Evolutionary conservation across 2,888 invertebrate genomes (phyloP).

Genomic region (Eudemis profundana): DNA sequence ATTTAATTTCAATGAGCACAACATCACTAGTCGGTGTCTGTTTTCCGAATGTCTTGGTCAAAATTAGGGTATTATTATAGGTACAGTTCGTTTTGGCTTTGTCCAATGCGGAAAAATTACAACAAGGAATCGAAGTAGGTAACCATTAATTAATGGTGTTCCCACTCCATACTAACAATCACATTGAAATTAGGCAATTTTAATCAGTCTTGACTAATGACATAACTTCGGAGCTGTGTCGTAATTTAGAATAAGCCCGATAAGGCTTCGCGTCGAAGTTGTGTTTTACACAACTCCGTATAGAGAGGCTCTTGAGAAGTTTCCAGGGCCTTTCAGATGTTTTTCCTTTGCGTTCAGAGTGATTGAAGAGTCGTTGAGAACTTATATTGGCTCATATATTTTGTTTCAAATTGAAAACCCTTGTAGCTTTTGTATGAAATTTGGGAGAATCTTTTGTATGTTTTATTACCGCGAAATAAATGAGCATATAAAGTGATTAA

Average conservation of each 20-base stretch:
- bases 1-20: too few species aligned
- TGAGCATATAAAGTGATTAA: slow-evolving; percentile 10
- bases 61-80: too few species aligned
- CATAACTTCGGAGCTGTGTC: slow-evolving; percentile 43
- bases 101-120: too few species aligned
- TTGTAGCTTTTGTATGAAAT: not conserved
- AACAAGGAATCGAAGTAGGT: not conserved
- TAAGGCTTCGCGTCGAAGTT: slow-evolving; percentile 38
- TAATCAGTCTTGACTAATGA: slow-evolving; percentile 35
- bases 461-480: not conserved
- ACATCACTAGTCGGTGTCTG: too few species aligned
- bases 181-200: slow-evolving; percentile 17
- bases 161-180: slow-evolving; percentile 4
- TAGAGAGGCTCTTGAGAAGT: slow-evolving; percentile 42
- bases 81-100: too few species aligned
- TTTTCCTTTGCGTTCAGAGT: slow-evolving; percentile 40
- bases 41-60: too few species aligned
- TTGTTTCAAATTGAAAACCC: slow-evolving; percentile 21
- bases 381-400: slow-evolving; percentile 28
- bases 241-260: slow-evolving; percentile 43
- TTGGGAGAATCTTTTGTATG: not conserved
- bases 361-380: slow-evolving; percentile 41
- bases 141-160: not conserved
- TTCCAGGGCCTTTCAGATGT: slow-evolving; percentile 36
- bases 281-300: slow-evolving; percentile 36